phyloP scores from a whole-genome alignment of 2,888 invertebrate species.

The Trachelus stipa region DNA sequence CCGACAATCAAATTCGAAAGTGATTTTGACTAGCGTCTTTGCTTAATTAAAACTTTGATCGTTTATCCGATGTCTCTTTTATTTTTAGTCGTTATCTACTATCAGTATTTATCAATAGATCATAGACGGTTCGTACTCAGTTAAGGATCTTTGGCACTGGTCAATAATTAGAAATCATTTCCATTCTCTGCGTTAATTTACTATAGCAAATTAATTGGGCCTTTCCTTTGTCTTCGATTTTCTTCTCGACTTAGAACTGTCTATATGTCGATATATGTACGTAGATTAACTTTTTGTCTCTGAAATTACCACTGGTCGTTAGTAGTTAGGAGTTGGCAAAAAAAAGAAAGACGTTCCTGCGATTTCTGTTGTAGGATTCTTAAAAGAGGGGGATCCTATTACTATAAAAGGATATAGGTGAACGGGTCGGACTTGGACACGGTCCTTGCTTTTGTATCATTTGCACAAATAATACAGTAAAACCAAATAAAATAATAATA shows the following conservation, averaged over 20 bases:
- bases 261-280: neutral
- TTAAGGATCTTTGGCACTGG: no score
- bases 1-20: no score
- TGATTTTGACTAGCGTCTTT: no score
- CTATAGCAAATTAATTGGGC: neutral
- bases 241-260: neutral
- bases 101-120: no score
- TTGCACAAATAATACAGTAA: neutral
- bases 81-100: no score
- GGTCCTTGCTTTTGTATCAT: slow-evolving; percentile 22
- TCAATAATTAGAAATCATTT: neutral
- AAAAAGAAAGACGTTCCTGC: neutral
- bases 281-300: neutral
- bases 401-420: slow-evolving; percentile 37
- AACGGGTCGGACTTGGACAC: slow-evolving; percentile 26
- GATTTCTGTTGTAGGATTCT: neutral
- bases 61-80: no score
- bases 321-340: neutral
- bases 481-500: neutral
- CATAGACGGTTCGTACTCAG: no score
- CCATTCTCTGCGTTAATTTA: neutral
- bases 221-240: neutral
- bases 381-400: slow-evolving; percentile 6
- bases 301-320: neutral
- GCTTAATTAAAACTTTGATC: no score